Evolutionary conservation across 2,888 invertebrate genomes (phyloP).

Genomic region (Sminthurinus aureus): DNA sequence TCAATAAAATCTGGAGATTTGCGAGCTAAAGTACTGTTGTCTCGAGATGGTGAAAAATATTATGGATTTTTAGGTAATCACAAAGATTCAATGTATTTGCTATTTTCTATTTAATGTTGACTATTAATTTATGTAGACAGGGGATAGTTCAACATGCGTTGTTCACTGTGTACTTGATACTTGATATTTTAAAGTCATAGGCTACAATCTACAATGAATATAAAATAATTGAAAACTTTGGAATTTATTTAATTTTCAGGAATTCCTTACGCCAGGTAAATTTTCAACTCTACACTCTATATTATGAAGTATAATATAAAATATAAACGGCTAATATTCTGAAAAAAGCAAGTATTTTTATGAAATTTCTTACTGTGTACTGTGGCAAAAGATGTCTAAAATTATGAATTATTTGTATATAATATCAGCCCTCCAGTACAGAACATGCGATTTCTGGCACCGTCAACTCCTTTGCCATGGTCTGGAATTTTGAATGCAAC

Average conservation of each 20-base stretch:
- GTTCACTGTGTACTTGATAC: too few relatives aligned
- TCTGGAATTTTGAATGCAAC: slow-evolving; percentile 50
- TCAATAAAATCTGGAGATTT: slow-evolving; percentile 47
- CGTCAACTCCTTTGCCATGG: slow-evolving; percentile 51
- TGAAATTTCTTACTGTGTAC: too few relatives aligned
- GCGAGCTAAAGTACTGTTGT: slow-evolving; percentile 41
- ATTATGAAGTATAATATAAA: slow-evolving; percentile 49
- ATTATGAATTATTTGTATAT: slow-evolving; percentile 53
- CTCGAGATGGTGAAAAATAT: slow-evolving; percentile 48
- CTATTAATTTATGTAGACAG: too few relatives aligned
- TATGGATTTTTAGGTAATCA: slow-evolving; percentile 45
- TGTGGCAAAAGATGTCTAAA: too few relatives aligned
- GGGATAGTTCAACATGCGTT: too few relatives aligned
- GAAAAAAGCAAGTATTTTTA: too few relatives aligned
- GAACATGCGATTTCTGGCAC: slow-evolving; percentile 45
- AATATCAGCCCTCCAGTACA: slow-evolving; percentile 52
- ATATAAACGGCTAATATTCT: too few relatives aligned
- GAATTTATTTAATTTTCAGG: not conserved
- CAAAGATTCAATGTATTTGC: too few relatives aligned
- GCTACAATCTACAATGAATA: too few relatives aligned
- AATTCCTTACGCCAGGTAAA: slow-evolving; percentile 45
- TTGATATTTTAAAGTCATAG: too few relatives aligned
- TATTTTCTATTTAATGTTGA: too few relatives aligned
- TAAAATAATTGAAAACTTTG: too few relatives aligned
- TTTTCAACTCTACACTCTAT: slow-evolving; percentile 46